phyloP scores from a whole-genome alignment of 1,140 invertebrate genomes.

The Mesaphorura yosii region DNA sequence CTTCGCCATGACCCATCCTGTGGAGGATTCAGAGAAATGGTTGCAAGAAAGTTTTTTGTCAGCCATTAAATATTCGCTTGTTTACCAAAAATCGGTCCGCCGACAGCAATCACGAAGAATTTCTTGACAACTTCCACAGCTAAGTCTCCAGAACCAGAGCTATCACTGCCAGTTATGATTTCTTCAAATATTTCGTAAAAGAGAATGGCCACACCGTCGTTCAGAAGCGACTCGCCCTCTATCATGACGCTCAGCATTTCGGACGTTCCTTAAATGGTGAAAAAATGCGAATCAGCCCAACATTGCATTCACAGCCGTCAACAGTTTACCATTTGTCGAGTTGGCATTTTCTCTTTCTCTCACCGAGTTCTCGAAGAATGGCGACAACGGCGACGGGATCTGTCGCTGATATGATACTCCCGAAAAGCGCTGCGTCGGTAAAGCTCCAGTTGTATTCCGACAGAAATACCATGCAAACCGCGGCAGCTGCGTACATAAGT shows the following conservation, averaged over 20 bases:
- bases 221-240: constrained; percentile 43
- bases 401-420: constrained; percentile 39
- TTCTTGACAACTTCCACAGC: constrained; percentile 6
- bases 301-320: background rate
- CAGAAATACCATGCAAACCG: constrained; percentile 34
- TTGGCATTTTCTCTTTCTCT: too few species aligned
- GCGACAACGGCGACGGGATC: constrained; percentile 40
- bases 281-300: background rate
- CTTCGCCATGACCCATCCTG: constrained; percentile 38
- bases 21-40: too few species aligned
- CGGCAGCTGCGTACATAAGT: too few species aligned
- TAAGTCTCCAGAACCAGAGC: background rate
- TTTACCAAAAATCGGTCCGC: constrained; percentile 38
- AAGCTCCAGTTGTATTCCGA: constrained; percentile 33
- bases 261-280: constrained; percentile 32
- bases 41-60: too few species aligned
- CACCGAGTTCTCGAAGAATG: constrained; percentile 38
- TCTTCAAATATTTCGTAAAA: constrained; percentile 35
- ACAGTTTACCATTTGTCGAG: background rate
- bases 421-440: constrained; percentile 36
- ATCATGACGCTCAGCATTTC: constrained; percentile 39
- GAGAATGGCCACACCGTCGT: constrained; percentile 43
- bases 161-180: constrained; percentile 18
- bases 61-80: too few species aligned
- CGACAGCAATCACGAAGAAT: constrained; percentile 31